Percentiles rank a stretch among this genome's conserved stretches.
These are phyloP conservation scores for Macroramphosus scolopax DNA, from an alignment of 2,797 vertebrate genomes.

Conservation along the genomic window DNA sequence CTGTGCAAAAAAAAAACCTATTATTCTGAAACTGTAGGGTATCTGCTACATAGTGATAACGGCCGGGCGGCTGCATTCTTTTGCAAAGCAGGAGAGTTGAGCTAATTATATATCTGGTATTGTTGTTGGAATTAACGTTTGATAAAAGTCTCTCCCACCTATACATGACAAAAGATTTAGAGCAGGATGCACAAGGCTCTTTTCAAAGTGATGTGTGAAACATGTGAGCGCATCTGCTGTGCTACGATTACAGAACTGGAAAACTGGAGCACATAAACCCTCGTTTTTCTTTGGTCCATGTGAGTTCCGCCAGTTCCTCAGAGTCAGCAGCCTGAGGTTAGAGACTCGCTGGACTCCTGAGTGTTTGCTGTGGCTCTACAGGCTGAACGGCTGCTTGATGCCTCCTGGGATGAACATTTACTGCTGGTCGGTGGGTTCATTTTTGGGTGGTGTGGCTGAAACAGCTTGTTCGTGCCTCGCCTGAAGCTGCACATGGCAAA, in stretches of 20 bases:
- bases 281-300: no score
- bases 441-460: no score
- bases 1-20: constrained; percentile 44
- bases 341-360: constrained; percentile 29
- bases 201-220: no score
- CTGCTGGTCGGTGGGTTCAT: constrained; percentile 14
- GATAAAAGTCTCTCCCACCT: no score
- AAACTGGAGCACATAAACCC: no score
- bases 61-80: constrained; percentile 37
- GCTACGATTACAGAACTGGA: no score
- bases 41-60: constrained; percentile 73
- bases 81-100: constrained; percentile 45
- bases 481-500: constrained; percentile 24
- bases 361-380: constrained; percentile 2
- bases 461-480: no score
- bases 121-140: no score
- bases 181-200: no score
- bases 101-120: constrained; percentile 58
- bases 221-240: no score
- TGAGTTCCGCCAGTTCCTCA: no score
- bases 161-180: no score
- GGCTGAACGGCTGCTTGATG: constrained; percentile 20
- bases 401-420: constrained; percentile 19
- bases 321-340: constrained; percentile 41
- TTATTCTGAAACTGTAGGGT: constrained; percentile 42